Conservation (phyloP, 2,888 invertebrate species). For the Anthophora plumipes region DNA sequence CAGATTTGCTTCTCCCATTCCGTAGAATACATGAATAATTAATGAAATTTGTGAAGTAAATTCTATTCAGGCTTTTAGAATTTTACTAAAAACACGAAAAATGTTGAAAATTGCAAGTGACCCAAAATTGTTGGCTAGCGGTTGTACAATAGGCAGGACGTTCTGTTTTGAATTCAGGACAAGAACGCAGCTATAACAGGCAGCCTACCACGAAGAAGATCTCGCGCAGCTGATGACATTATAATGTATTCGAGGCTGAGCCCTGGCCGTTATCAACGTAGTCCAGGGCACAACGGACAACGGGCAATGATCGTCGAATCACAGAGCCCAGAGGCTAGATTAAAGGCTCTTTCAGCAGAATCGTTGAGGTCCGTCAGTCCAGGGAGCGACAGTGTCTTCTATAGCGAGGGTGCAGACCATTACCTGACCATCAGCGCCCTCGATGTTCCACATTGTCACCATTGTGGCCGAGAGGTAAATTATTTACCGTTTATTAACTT, state of each 20-base stretch:
- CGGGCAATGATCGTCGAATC: conserved; percentile 78
- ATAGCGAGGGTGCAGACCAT: conserved; percentile 91
- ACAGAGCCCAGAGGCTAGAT: conserved; percentile 85
- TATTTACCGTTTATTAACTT: conserved; percentile 19
- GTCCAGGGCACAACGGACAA: conserved; percentile 84
- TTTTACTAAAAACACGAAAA: too few species aligned
- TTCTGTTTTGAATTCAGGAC: conserved; percentile 83
- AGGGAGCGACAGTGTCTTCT: conserved; percentile 95
- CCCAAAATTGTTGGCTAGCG: too few species aligned
- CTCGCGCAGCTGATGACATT: conserved; percentile 86
- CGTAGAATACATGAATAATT: too few species aligned
- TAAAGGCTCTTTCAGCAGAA: conserved; percentile 94
- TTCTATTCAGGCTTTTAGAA: too few species aligned
- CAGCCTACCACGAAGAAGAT: conserved; percentile 88
- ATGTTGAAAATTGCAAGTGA: too few species aligned
- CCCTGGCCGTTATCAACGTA: conserved; percentile 82
- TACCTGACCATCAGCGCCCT: conserved; percentile 67
- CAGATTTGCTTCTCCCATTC: too few species aligned
- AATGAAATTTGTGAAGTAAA: too few species aligned
- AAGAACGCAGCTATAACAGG: conserved; percentile 89
- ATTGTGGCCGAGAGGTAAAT: conserved; percentile 92
- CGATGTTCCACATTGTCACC: conserved; percentile 89
- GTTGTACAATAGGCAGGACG: too few species aligned
- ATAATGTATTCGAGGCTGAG: conserved; percentile 78
- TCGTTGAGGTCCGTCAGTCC: conserved; percentile 95